Percentiles rank a stretch among this genome's conserved stretches.
Evolutionary conservation across 2,888 invertebrate species (phyloP).

Genomic region (Cosmorhoe ocellata): DNA sequence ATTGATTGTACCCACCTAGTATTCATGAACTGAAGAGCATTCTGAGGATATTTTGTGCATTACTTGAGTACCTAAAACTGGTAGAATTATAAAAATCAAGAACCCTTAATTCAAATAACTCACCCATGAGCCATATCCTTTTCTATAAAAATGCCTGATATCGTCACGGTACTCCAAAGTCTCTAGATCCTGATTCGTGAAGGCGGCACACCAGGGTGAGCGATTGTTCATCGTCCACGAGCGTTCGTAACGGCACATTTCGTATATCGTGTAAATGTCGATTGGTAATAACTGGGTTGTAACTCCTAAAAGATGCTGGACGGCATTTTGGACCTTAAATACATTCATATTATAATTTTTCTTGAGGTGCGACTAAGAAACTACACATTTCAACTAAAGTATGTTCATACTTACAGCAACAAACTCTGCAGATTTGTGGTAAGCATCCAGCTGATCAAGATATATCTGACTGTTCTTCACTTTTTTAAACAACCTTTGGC

Average conservation of each 20-base stretch:
- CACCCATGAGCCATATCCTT: slow-evolving; percentile 68
- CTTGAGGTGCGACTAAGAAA: too few species aligned
- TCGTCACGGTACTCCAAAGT: slow-evolving; percentile 90
- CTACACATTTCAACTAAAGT: too few species aligned
- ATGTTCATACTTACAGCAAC: slow-evolving; percentile 43
- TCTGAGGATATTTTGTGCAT: too few species aligned
- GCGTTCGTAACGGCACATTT: slow-evolving; percentile 90
- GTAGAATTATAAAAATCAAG: too few species aligned
- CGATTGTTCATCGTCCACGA: slow-evolving; percentile 73
- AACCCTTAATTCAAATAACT: slow-evolving; percentile 30
- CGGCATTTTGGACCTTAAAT: slow-evolving; percentile 69
- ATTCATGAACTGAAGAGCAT: too few species aligned
- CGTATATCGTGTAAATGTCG: slow-evolving; percentile 85
- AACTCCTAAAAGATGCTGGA: slow-evolving; percentile 78
- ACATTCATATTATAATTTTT: too few species aligned
- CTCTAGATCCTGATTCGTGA: slow-evolving; percentile 85
- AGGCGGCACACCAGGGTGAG: slow-evolving; percentile 90
- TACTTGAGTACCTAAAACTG: too few species aligned
- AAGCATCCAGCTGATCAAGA: slow-evolving; percentile 46
- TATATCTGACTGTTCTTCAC: slow-evolving; percentile 50
- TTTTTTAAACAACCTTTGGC: slow-evolving; percentile 30
- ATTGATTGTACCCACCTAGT: too few species aligned
- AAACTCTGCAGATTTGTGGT: slow-evolving; percentile 46
- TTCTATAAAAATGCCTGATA: slow-evolving; percentile 86
- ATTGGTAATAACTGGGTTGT: slow-evolving; percentile 48